A percentile compares a stretch with the other conserved stretches of the same genome.
Evolutionary conservation across 1,140 invertebrate genomes (phyloP).

Genomic region (Drosophila sulfurigaster): DNA sequence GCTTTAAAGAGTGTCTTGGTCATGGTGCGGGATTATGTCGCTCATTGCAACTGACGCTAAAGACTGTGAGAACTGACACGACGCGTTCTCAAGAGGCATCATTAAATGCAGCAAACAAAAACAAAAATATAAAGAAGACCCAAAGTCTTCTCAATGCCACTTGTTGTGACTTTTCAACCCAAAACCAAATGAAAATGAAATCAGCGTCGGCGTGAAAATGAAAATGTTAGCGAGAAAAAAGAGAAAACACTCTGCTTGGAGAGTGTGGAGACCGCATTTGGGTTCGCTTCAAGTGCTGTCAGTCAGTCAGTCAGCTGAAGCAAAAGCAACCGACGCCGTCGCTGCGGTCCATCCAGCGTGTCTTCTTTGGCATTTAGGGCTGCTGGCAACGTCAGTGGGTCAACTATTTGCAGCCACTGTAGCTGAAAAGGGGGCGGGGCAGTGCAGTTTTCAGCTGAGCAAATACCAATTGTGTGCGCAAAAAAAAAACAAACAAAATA

Average conservation of each 20-base stretch:
- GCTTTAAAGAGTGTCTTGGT: neutral
- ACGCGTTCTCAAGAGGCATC: conserved; percentile 42
- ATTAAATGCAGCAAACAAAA: conserved; percentile 51
- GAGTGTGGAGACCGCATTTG: conserved; percentile 29
- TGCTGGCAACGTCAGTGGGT: conserved; percentile 55
- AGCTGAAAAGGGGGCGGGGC: neutral
- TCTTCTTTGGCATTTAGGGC: conserved; percentile 36
- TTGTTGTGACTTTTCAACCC: conserved; percentile 74
- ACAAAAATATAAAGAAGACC: conserved; percentile 14
- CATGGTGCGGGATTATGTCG: conserved; percentile 6
- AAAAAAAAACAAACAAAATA: conserved; percentile 15
- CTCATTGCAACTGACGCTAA: conserved; percentile 30
- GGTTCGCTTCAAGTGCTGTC: conserved; percentile 64
- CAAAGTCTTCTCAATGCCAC: conserved; percentile 61
- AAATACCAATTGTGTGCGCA: conserved; percentile 11
- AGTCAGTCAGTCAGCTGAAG: conserved; percentile 41
- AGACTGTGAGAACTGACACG: conserved; percentile 56
- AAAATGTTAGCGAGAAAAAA: conserved; percentile 72
- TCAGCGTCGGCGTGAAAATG: conserved; percentile 65
- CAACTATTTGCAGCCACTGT: conserved; percentile 46
- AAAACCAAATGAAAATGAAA: conserved; percentile 75
- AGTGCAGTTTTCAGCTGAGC: conserved; percentile 16
- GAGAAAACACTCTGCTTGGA: conserved; percentile 53
- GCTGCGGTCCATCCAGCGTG: conserved; percentile 17
- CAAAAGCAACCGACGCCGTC: neutral